Conservation (phyloP, 2,888 invertebrate species). For the Philonicus albiceps region DNA sequence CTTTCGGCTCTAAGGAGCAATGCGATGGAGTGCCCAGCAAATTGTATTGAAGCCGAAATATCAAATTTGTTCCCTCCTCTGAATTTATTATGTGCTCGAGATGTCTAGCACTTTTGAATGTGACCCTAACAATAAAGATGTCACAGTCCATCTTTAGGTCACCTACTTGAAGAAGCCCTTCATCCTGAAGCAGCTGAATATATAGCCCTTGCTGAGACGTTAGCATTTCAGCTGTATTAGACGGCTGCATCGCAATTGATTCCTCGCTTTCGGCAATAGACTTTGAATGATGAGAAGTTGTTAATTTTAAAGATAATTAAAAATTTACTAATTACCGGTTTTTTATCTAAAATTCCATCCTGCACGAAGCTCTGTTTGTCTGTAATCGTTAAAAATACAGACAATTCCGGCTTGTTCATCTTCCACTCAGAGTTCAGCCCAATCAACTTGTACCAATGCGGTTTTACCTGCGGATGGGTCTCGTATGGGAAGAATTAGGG, state of each 20-base stretch:
- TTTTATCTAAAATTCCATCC: background rate
- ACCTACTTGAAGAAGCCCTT: constrained; percentile 60
- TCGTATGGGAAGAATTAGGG: background rate
- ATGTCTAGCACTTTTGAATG: constrained; percentile 55
- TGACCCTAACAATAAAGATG: constrained; percentile 57
- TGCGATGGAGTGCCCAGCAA: constrained; percentile 58
- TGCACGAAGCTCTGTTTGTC: constrained; percentile 60
- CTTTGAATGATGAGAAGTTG: background rate
- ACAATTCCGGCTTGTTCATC: constrained; percentile 70
- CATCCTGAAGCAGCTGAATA: constrained; percentile 57
- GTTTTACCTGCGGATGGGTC: constrained; percentile 62
- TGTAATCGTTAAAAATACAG: constrained; percentile 69
- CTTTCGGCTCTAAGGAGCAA: constrained; percentile 54
- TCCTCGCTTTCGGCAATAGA: background rate
- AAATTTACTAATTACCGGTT: background rate
- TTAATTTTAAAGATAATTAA: background rate
- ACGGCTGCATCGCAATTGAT: constrained; percentile 7
- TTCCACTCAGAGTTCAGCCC: constrained; percentile 69
- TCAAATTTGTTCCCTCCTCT: constrained; percentile 44
- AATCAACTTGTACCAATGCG: constrained; percentile 71
- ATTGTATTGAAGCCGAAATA: constrained; percentile 54
- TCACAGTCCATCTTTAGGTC: constrained; percentile 57
- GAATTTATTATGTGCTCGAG: constrained; percentile 53
- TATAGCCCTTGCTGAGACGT: constrained; percentile 59
- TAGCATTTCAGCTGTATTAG: constrained; percentile 56